These are phyloP conservation scores for Lophura nycthemera DNA, from an alignment of 2,113 vertebrate genomes.

Conservation along the genomic window DNA sequence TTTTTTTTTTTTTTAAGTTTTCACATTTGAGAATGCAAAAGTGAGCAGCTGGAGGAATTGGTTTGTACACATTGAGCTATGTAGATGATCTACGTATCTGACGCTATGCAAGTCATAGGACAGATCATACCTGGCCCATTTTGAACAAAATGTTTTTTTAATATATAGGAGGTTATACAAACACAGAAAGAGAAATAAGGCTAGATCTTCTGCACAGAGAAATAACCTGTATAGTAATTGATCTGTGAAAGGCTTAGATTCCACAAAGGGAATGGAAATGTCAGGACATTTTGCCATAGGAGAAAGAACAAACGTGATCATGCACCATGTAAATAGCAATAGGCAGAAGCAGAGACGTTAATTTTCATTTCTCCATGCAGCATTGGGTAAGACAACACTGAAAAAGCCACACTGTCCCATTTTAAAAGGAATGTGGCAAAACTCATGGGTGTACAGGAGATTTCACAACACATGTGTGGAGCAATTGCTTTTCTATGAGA, in stretches of 20 bases:
- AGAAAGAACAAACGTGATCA: not conserved
- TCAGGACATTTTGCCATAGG: not conserved
- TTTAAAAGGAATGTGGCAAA: not conserved
- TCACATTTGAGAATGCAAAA: not conserved
- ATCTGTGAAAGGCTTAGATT: not conserved
- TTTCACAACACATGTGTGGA: not conserved
- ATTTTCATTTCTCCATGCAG: not conserved
- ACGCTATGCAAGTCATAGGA: not conserved
- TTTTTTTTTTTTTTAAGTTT: not conserved
- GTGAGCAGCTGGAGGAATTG: not conserved
- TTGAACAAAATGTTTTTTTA: not conserved
- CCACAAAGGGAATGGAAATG: not conserved
- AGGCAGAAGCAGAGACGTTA: not conserved
- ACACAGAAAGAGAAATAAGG: not conserved
- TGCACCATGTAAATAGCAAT: not conserved
- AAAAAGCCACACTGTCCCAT: not conserved
- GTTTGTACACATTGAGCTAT: fast-evolving
- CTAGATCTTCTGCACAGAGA: not conserved
- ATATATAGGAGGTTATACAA: not conserved
- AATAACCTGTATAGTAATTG: not conserved
- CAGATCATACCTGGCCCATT: not conserved
- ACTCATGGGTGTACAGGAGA: not conserved
- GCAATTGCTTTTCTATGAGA: not conserved
- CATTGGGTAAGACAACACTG: not conserved
- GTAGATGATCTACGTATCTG: not conserved